These are phyloP conservation scores for Daubentonia madagascariensis DNA, from an alignment of 2,113 vertebrate species.

Conservation along the genomic window DNA sequence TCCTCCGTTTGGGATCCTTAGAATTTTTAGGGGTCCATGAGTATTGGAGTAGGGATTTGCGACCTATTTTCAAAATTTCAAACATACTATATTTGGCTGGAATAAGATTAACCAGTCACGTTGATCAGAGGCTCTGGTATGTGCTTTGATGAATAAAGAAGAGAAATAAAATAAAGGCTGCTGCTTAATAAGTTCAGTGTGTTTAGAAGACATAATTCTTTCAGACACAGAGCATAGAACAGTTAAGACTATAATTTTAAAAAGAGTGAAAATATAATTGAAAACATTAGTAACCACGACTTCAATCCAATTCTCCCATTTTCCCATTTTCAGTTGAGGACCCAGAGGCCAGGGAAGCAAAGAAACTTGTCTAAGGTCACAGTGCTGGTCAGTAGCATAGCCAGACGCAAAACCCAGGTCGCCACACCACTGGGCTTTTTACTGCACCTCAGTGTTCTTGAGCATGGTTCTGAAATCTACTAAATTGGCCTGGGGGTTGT, in stretches of 20 bases:
- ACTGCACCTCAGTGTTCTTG: not conserved
- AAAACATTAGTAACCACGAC: not conserved
- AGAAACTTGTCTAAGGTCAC: not conserved
- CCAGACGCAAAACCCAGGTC: not conserved
- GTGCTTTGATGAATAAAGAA: constrained; percentile 4
- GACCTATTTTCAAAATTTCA: constrained; percentile 42
- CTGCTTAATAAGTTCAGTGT: not conserved
- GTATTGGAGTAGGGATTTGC: not conserved
- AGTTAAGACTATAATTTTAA: not conserved
- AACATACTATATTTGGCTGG: not conserved
- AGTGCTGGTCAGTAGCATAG: not conserved
- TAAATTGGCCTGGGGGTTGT: not conserved
- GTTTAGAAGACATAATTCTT: constrained; percentile 15
- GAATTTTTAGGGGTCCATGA: not conserved
- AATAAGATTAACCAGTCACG: not conserved
- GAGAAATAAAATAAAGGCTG: not conserved
- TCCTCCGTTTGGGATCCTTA: not conserved
- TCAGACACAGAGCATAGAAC: not conserved
- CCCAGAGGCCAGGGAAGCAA: not conserved
- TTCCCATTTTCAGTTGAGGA: not conserved
- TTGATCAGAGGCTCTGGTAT: not conserved
- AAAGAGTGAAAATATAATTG: not conserved
- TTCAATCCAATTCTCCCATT: not conserved
- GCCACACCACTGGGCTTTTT: too few species aligned
- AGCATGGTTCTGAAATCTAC: not conserved